Conservation (phyloP, 2,888 invertebrate genomes). For the Rotaria macrura region DNA sequence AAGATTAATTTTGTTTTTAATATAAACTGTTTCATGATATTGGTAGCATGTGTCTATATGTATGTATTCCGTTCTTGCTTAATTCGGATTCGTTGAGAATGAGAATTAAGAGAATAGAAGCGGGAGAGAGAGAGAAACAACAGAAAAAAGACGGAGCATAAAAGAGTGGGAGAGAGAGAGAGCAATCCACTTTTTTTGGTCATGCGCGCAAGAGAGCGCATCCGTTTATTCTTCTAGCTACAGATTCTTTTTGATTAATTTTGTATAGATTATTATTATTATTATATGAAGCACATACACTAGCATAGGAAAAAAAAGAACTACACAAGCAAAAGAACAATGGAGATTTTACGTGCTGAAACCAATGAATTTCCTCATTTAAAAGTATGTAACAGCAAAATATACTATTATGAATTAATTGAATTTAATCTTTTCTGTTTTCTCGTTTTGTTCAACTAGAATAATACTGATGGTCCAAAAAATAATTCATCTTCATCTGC, state of each 20-base stretch:
- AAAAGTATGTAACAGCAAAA: neutral
- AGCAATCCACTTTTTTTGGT: neutral
- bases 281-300: neutral
- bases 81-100: constrained; percentile 12
- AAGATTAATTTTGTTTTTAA: constrained; percentile 6
- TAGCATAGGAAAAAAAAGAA: neutral
- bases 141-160: too few relatives aligned
- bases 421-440: neutral
- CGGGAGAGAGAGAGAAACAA: neutral
- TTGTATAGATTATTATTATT: constrained; percentile 12
- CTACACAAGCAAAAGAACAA: neutral
- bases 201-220: neutral
- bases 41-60: neutral
- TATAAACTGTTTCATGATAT: constrained; percentile 15
- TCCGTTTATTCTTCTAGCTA: neutral
- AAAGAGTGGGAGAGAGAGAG: neutral
- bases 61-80: neutral
- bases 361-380: neutral
- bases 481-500: neutral
- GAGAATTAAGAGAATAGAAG: neutral
- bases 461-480: neutral
- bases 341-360: neutral
- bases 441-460: too few relatives aligned
- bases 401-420: neutral
- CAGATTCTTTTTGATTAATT: neutral